A percentile compares a stretch with the other conserved stretches of the same genome.
Evolutionary conservation across 2,888 invertebrate genomes (phyloP).

Genomic region (Mystacides longicornis): DNA sequence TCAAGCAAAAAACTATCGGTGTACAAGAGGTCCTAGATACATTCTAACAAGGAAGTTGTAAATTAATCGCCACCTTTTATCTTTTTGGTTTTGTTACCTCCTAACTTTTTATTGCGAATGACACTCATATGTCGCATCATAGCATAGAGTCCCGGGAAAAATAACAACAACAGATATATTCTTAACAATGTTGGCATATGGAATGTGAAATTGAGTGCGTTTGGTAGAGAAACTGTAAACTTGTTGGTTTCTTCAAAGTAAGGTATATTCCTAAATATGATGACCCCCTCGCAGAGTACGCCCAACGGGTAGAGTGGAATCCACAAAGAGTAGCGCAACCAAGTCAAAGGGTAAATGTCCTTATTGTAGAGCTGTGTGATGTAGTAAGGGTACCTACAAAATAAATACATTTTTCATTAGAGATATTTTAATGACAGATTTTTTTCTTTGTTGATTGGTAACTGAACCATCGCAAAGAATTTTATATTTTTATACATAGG

Average conservation of each 20-base stretch:
- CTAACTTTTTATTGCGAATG: constrained; percentile 61
- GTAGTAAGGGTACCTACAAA: constrained; percentile 84
- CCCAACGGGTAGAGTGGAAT: constrained; percentile 89
- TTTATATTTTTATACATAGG: no score
- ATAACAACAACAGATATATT: constrained; percentile 66
- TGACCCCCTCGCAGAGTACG: constrained; percentile 76
- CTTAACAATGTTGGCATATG: constrained; percentile 75
- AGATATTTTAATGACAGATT: no score
- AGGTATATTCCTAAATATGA: constrained; percentile 76
- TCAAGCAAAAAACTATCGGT: no score
- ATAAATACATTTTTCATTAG: no score
- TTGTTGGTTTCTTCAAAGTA: constrained; percentile 79
- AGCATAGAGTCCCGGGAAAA: constrained; percentile 68
- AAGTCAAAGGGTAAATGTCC: constrained; percentile 69
- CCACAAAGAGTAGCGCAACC: constrained; percentile 92
- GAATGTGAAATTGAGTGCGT: constrained; percentile 78
- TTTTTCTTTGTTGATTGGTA: no score
- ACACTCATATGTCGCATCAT: constrained; percentile 82
- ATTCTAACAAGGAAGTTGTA: no score
- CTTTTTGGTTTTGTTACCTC: constrained; percentile 36
- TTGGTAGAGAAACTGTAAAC: constrained; percentile 73
- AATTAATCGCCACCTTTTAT: constrained; percentile 36
- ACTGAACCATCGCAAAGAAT: no score
- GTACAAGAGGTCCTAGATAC: no score
- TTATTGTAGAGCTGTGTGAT: constrained; percentile 70